Base-by-base conservation (phyloP, 2,888 invertebrate species). In the Electrophaes corylata region DNA sequence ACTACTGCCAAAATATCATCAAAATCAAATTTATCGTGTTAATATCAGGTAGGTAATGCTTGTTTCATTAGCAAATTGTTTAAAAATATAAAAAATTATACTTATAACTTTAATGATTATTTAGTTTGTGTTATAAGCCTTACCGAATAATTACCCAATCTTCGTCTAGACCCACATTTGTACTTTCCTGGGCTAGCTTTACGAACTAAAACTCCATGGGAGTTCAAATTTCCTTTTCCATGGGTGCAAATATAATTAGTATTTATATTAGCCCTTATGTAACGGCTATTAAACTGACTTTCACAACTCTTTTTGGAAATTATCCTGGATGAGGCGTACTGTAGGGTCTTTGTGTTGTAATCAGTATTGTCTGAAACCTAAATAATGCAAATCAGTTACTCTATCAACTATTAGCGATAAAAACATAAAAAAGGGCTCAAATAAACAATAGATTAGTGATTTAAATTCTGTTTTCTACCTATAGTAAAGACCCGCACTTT, bases 281-380 rank as follows among this genome's bases (percentile, higher is more conserved):
- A 48, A 0, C 4, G 5, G 11, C 12, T 37, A 2, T 11, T 16
- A 14, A 39, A 48, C 11, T 5, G 1, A 0, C 1, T n/a, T 4
- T 5, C 19, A 8, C 53, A 53, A 0, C 31, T 4, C 0, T 46
- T 23, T 3, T 10, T 0, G 10, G 11, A 4, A 0, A 52, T 14
- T 6, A 52, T 37, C 1, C 5, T 19, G 1, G 53, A 14, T 20
- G 53, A 53, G 3, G 53, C 18, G 31, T 46, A 53, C 16, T 19
- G 12, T 0, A 53, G 31, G 4, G 39, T 5, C 5, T 3, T 6
- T 46, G 31, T 12, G 12, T 53, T 53, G 40, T 53, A 53, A 40
- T 53, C 46, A 14, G 10, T 29, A n/a, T 16, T 5, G 10, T 37
- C 37, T 37, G 5, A 14, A 3, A 37, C 0, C 37, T 37, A 8